Base-by-base conservation (phyloP, 2,113 vertebrate species). In the Odocoileus virginianus region DNA sequence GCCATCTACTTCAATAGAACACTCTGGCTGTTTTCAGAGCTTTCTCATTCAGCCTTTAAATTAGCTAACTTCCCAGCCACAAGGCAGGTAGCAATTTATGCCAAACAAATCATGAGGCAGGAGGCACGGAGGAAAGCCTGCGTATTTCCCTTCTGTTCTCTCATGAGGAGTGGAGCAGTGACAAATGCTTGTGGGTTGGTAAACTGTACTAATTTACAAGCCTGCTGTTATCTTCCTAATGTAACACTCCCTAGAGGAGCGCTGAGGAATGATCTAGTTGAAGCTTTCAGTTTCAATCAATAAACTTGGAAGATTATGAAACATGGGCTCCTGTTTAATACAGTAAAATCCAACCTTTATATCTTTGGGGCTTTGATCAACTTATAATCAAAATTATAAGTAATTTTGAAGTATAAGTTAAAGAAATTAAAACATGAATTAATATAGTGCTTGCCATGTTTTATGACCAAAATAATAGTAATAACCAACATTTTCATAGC, bases 11-110 rank as follows among this genome's bases (percentile, higher is more conserved):
- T 96, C 97, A 95, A 94, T 91, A 95, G 94, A 97, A 83, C 61
- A 89, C 45, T 86, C 82, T 47, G 61, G 93, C 89, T 97, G 57
- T 89, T 94, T 78, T 81, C 96, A 91, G 82, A 96, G 94, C 82
- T 93, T 96, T 97, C 71, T 97, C 95, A 94, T 89, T 96, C 97
- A 95, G 91, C 83, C 93, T 95, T 97, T 97, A 97, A 98, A 97
- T 98, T 95, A 97, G 95, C 94, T 97, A 93, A 97, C 97, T 97
- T 94, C 92, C 97, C 94, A 91, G 96, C 88, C 94, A 98, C 97
- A 87, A 95, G 92, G 96, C 97, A 97, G 95, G 97, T 97, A 94
- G 96, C 90, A 96, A 98, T 97, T 97, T 98, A 97, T 97, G 96
- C 96, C 97, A 97, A 97, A 89, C 93, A 97, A 94, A 98, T 97